phyloP scores from a whole-genome alignment of 2,797 vertebrate species.

The Micrastur ruficollis region DNA sequence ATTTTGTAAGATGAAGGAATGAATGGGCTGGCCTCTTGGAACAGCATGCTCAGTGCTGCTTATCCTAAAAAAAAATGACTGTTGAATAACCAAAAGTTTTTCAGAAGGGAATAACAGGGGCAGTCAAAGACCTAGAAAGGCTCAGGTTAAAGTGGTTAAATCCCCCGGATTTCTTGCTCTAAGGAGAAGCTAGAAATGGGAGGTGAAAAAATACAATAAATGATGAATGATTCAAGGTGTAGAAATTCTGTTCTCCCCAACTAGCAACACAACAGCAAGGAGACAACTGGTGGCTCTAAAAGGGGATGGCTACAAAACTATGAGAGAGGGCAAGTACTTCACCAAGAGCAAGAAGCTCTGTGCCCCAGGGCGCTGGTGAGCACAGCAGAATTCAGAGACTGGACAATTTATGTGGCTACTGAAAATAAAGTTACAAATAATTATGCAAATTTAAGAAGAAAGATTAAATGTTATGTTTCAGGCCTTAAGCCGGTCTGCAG shows the following conservation, averaged over 20 bases:
- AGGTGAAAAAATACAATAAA: not conserved
- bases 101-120: not conserved
- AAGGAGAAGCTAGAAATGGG: not conserved
- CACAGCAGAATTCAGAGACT: not conserved
- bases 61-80: not conserved
- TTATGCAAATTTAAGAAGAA: not conserved
- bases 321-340: not conserved
- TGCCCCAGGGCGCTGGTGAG: not conserved
- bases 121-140: not conserved
- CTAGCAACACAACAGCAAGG: not conserved
- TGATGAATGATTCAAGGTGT: not conserved
- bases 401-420: not conserved
- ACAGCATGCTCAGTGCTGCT: not conserved
- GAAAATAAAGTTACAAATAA: not conserved
- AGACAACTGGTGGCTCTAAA: not conserved
- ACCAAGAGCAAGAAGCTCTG: not conserved
- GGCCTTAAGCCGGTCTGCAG: not conserved
- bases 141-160: not conserved
- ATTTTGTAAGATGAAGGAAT: not conserved
- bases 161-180: accelerated
- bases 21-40: not conserved
- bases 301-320: not conserved
- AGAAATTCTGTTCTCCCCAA: not conserved
- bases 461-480: not conserved
- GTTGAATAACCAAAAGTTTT: not conserved